Evolutionary conservation across 2,888 invertebrate species (phyloP).

Genomic region (Macropis europaea): DNA sequence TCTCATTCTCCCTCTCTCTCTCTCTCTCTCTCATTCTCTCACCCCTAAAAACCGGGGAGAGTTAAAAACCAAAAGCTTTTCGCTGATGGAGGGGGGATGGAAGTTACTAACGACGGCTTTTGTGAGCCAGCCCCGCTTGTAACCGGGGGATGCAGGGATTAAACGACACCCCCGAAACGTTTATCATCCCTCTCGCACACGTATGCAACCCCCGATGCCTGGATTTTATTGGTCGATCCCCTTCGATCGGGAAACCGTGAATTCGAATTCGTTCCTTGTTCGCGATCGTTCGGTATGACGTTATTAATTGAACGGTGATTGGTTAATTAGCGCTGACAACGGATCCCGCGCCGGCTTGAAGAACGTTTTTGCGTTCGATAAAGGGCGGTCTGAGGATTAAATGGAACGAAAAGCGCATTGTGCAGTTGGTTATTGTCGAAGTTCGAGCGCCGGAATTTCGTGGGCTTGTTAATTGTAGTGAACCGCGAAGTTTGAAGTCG

Average conservation of each 20-base stretch:
- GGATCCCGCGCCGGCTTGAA: too few species aligned
- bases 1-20: neutral
- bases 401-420: too few species aligned
- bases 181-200: slow-evolving; percentile 61
- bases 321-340: too few species aligned
- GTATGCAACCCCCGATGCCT: slow-evolving; percentile 2
- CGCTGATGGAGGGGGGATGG: slow-evolving; percentile 50
- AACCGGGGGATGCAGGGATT: slow-evolving; percentile 62
- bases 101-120: slow-evolving; percentile 74
- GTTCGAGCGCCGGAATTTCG: too few species aligned
- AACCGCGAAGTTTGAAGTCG: too few species aligned
- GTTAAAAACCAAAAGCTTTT: slow-evolving; percentile 40
- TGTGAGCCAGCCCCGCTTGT: slow-evolving; percentile 55
- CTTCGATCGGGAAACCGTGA: neutral
- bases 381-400: too few species aligned
- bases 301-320: neutral
- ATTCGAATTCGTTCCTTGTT: slow-evolving; percentile 13
- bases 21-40: neutral
- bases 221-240: slow-evolving; percentile 32
- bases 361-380: too few species aligned
- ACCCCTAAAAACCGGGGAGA: too few species aligned
- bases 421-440: too few species aligned
- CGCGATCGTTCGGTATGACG: neutral
- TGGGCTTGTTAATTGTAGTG: too few species aligned
- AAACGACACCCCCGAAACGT: slow-evolving; percentile 60